These are phyloP conservation scores for Pelecanus crispus DNA, from an alignment of 2,113 vertebrate genomes.

Conservation along the genomic window DNA sequence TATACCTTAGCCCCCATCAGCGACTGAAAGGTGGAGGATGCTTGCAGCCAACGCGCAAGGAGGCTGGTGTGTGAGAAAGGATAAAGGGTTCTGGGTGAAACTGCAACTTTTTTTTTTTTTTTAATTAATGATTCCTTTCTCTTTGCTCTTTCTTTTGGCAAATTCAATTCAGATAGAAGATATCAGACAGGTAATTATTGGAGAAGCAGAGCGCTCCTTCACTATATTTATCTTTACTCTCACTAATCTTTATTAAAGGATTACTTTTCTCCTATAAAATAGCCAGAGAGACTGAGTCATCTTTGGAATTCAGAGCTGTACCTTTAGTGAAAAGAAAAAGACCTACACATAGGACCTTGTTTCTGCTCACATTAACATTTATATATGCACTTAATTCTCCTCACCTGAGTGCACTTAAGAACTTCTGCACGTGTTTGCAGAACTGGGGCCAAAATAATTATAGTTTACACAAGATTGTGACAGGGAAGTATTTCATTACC, in stretches of 20 bases:
- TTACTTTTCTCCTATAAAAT: not conserved
- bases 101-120: not conserved
- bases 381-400: not conserved
- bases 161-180: not conserved
- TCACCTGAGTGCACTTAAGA: slow-evolving; percentile 12
- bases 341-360: not conserved
- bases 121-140: not conserved
- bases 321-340: not conserved
- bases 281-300: not conserved
- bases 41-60: not conserved
- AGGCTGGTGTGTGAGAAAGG: not conserved
- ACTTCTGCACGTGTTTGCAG: not conserved
- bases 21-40: not conserved
- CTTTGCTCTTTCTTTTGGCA: not conserved
- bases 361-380: not conserved
- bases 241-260: not conserved
- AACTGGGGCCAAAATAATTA: slow-evolving; percentile 23
- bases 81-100: not conserved
- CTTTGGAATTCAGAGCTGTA: not conserved
- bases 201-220: not conserved
- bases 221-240: not conserved
- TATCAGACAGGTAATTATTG: not conserved
- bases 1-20: too few relatives aligned
- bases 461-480: slow-evolving; percentile 7
- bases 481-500: slow-evolving; percentile 5